Conservation (phyloP, 2,888 invertebrate genomes). For the Ophion costatus region DNA sequence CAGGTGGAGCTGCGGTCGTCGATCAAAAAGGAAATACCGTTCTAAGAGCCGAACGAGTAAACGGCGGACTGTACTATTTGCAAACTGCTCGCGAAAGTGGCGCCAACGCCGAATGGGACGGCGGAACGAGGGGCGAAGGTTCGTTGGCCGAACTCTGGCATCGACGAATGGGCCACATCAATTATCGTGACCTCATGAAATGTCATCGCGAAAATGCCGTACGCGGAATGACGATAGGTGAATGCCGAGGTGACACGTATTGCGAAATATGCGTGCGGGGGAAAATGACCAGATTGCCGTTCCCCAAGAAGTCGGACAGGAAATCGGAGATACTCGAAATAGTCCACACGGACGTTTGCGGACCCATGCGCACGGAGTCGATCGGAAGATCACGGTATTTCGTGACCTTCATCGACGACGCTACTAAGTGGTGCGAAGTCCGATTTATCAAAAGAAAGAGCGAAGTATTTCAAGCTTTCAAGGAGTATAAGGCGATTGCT, state of each 20-base stretch:
- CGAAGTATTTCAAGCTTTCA: not conserved
- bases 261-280: conserved; percentile 7
- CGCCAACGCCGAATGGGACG: not conserved
- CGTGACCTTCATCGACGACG: conserved; percentile 1
- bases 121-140: not conserved
- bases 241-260: not conserved
- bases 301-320: not conserved
- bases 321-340: not conserved
- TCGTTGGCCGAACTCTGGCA: not conserved
- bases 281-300: not conserved
- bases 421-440: not conserved
- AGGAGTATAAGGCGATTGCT: not conserved
- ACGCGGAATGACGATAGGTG: not conserved
- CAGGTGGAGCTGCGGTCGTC: not conserved
- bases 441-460: not conserved
- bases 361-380: not conserved
- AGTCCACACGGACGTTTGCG: not conserved
- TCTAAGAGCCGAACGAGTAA: not conserved
- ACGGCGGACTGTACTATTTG: conserved; percentile 2
- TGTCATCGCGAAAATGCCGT: not conserved
- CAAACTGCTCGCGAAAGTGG: not conserved
- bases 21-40: not conserved
- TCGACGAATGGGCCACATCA: conserved; percentile 6
- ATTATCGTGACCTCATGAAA: conserved; percentile 8
- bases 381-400: not conserved